These are phyloP conservation scores for Aulostomus chinensis DNA, from an alignment of 2,797 vertebrate species.

Conservation along the genomic window DNA sequence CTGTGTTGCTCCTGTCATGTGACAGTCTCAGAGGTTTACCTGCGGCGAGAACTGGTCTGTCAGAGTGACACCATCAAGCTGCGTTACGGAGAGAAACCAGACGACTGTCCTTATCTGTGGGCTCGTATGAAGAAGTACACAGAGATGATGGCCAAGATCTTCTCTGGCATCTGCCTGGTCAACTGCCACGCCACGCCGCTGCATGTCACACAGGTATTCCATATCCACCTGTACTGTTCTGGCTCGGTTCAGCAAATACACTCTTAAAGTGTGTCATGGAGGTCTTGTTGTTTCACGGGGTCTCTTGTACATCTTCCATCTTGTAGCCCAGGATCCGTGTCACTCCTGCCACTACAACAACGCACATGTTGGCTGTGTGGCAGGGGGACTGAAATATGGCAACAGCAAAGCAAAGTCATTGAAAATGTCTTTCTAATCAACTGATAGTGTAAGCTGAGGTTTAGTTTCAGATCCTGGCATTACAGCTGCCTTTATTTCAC, in stretches of 20 bases:
- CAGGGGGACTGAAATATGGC: no score
- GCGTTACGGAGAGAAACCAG: conserved; percentile 86
- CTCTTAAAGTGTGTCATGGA: background rate
- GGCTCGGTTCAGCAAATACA: background rate
- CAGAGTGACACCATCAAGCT: conserved; percentile 89
- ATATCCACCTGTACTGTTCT: no score
- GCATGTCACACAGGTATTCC: conserved; percentile 85
- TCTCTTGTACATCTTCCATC: no score
- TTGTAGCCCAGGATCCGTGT: no score
- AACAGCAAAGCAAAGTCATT: no score
- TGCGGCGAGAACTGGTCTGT: conserved; percentile 88
- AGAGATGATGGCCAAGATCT: conserved; percentile 86
- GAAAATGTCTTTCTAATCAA: no score
- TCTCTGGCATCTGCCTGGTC: conserved; percentile 87
- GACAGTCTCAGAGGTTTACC: conserved; percentile 87
- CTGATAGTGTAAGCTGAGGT: no score
- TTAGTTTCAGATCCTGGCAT: no score
- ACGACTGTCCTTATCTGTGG: conserved; percentile 91
- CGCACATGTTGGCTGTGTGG: no score
- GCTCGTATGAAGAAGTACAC: conserved; percentile 91
- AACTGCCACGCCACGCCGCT: conserved; percentile 91
- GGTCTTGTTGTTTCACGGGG: no score
- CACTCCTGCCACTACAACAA: no score
- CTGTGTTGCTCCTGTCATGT: background rate
- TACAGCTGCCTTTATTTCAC: no score